Percentiles rank a stretch among this genome's conserved stretches.
phyloP scores from a whole-genome alignment of 2,888 invertebrate species.

The Gastrophysa polygoni region DNA sequence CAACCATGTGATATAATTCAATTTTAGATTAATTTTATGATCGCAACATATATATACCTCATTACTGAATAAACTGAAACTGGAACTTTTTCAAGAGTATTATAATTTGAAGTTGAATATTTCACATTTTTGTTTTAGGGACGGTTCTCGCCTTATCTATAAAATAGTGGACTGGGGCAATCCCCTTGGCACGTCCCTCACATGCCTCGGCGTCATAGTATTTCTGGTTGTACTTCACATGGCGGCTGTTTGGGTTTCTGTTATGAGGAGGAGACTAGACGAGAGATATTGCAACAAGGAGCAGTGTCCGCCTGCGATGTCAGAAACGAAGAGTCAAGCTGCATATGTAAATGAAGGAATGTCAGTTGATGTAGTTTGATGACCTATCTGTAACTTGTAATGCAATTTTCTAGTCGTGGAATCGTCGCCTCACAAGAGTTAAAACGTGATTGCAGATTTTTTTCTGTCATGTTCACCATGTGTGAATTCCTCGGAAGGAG shows the following conservation, averaged over 20 bases:
- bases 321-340: conserved; percentile 31
- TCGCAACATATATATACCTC: too few species aligned
- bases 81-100: too few species aligned
- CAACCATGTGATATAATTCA: too few species aligned
- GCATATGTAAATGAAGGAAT: conserved; percentile 45
- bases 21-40: too few species aligned
- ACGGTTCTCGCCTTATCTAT: conserved; percentile 72
- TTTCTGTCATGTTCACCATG: neutral
- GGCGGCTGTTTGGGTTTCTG: conserved; percentile 63
- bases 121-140: too few species aligned
- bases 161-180: conserved; percentile 77
- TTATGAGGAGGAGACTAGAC: conserved; percentile 47
- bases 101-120: too few species aligned
- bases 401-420: neutral
- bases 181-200: conserved; percentile 64
- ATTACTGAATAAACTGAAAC: too few species aligned
- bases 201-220: conserved; percentile 65
- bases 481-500: neutral
- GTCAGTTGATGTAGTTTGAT: conserved; percentile 41
- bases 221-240: conserved; percentile 68
- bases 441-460: neutral
- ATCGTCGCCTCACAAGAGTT: neutral
- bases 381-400: conserved; percentile 4
- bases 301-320: conserved; percentile 17
- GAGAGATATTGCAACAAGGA: conserved; percentile 29